phyloP scores from a whole-genome alignment of 2,113 vertebrate species.

The Lasiurus cinereus region DNA sequence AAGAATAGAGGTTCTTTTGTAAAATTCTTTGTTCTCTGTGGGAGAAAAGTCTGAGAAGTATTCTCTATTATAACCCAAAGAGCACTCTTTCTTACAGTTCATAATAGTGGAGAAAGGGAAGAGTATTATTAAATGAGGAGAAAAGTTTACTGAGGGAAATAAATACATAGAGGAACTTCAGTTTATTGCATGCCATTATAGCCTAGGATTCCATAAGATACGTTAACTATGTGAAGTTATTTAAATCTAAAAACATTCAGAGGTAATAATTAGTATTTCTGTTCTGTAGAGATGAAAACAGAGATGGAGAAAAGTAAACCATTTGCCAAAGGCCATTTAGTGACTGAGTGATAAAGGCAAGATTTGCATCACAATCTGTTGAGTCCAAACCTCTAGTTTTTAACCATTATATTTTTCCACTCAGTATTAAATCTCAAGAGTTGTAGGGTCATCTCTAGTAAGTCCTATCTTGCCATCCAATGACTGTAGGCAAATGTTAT shows the following conservation, averaged over 20 bases:
- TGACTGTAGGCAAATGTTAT: slow-evolving; percentile 9
- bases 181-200: background rate
- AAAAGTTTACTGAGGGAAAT: slow-evolving; percentile 75
- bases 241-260: slow-evolving; percentile 34
- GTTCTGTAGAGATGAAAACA: slow-evolving; percentile 33
- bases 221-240: slow-evolving; percentile 20
- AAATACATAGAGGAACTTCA: slow-evolving; percentile 10
- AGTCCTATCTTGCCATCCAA: background rate
- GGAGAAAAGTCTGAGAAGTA: slow-evolving; percentile 82
- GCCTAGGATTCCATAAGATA: background rate
- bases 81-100: slow-evolving; percentile 69
- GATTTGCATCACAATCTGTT: background rate
- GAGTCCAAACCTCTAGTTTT: background rate
- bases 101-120: slow-evolving; percentile 69
- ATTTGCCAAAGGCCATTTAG: background rate
- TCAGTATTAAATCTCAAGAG: slow-evolving; percentile 13
- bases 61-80: slow-evolving; percentile 80
- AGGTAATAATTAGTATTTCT: background rate
- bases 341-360: background rate
- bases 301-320: background rate
- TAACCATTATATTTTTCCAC: background rate
- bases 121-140: slow-evolving; percentile 70
- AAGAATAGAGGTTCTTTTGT: slow-evolving; percentile 79
- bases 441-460: background rate
- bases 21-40: slow-evolving; percentile 81